Evolutionary conservation across 2,797 vertebrate genomes (phyloP), one percentile per base, ranked within the genome.

Genomic region (Chaetodon trifasciatus): DNA sequence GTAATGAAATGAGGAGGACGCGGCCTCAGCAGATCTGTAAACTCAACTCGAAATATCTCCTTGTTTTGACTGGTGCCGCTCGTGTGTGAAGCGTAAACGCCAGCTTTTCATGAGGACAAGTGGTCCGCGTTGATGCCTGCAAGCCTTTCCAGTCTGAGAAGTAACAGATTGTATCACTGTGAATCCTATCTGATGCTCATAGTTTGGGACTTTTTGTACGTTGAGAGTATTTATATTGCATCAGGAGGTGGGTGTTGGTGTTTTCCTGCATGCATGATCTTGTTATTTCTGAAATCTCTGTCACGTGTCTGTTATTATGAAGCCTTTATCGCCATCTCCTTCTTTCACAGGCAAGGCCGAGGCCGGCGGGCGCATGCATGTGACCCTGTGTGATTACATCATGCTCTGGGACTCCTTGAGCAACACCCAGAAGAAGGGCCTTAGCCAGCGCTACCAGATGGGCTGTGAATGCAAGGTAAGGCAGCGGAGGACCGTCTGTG

Each of bases 401-500:
- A 94, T 97, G 93, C 96, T 94, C 88, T 99, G 98, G 98, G 98
- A 99, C 88, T 96, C 96, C 28, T 95, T 98, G 93, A 99, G 96
- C 81, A 89, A 95, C 49, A 99, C 98, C 63, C 98, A 99, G 95
- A 99, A 98, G 96, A 99, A 99, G 93, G 99, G 98, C 89, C 95
- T 99, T 58, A 99, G 95, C 93, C 98, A 99, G 94, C 96, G 98
- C 90, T 99, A 99, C 94, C 96, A 99, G 96, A 99, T 98, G 97
- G 98, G 98, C 93, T 99, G 98, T 0, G 97, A 98, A 78, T 99
- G 98, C 95, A 99, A 99, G 97, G 98, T 98, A 91, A 96, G 94
- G 2, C 13, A 5, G 49, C 1, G 44, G 23, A 62, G 35, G 13
- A n/a, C 39, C 42, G 37, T 67, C 24, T 70, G 32, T 8, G 53